Percentiles rank a stretch among this genome's conserved stretches.
These are phyloP conservation scores for Cryptoblepharus egeriae DNA, from an alignment of 2,797 vertebrate genomes.

Conservation along the genomic window DNA sequence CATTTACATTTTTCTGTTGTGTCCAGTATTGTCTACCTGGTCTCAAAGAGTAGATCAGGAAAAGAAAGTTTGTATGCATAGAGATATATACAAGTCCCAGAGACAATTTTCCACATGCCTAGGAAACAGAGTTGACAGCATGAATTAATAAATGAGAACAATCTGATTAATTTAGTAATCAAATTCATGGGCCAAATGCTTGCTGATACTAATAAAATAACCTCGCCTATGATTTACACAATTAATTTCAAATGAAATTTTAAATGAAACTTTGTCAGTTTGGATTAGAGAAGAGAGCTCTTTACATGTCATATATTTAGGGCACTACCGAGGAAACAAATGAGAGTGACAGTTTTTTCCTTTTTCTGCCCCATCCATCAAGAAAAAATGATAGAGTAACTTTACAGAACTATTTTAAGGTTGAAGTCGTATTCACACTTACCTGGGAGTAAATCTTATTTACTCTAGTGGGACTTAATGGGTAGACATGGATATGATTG, in stretches of 20 bases:
- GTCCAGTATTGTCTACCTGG: not conserved
- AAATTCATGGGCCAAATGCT: constrained; percentile 53
- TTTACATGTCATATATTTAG: constrained; percentile 33
- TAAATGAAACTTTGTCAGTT: constrained; percentile 61
- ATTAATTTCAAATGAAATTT: constrained; percentile 50
- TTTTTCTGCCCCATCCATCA: not conserved
- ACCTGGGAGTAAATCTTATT: too few species aligned
- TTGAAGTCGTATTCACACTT: not conserved
- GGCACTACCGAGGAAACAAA: not conserved
- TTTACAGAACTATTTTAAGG: not conserved
- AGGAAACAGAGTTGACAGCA: constrained; percentile 13
- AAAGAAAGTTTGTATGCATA: not conserved
- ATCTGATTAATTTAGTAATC: constrained; percentile 40
- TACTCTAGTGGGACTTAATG: too few species aligned
- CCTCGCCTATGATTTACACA: constrained; percentile 49
- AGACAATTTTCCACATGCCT: not conserved
- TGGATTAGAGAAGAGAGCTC: constrained; percentile 62
- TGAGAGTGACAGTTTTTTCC: not conserved
- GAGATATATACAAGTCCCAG: not conserved
- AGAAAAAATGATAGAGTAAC: not conserved
- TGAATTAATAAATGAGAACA: constrained; percentile 33
- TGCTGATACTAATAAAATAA: constrained; percentile 68
- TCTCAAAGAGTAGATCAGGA: not conserved
- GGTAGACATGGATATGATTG: too few species aligned
- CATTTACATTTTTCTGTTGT: not conserved